Percentiles rank a stretch among this genome's conserved stretches.
Evolutionary conservation across 2,888 invertebrate species (phyloP).

Genomic region (Hypercompe scribonia): DNA sequence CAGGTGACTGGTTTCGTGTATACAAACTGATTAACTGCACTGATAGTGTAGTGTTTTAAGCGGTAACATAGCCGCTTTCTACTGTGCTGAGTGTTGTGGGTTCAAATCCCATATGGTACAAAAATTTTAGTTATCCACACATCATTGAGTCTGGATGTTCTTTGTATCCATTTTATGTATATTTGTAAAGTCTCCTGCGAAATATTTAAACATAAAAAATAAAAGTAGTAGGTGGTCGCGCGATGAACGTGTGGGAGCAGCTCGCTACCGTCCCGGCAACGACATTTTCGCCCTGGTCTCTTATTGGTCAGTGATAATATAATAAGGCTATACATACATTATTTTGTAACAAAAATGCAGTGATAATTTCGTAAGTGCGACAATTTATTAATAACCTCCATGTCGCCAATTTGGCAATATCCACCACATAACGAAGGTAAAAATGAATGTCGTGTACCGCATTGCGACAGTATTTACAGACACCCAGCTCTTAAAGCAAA

Average conservation of each 20-base stretch:
- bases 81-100: too few relatives aligned
- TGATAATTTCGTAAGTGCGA: slow-evolving; percentile 35
- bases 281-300: too few relatives aligned
- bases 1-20: too few relatives aligned
- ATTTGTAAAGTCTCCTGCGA: too few relatives aligned
- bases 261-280: not conserved
- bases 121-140: too few relatives aligned
- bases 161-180: too few relatives aligned
- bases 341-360: slow-evolving; percentile 14
- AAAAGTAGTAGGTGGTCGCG: not conserved
- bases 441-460: slow-evolving; percentile 35
- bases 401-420: slow-evolving; percentile 17
- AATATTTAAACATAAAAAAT: not conserved
- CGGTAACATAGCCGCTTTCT: too few relatives aligned
- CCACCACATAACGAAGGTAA: slow-evolving; percentile 17
- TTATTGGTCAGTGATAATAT: not conserved
- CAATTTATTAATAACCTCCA: slow-evolving; percentile 38
- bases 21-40: too few relatives aligned
- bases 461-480: slow-evolving; percentile 41
- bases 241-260: not conserved
- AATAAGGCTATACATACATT: not conserved
- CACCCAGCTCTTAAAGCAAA: slow-evolving; percentile 34
- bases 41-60: too few relatives aligned
- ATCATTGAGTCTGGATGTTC: too few relatives aligned
- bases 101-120: too few relatives aligned